A percentile compares a stretch with the other conserved stretches of the same genome.
Conservation (phyloP, 2,113 vertebrate species). For the Calyptommatus sinebrachiatus region DNA sequence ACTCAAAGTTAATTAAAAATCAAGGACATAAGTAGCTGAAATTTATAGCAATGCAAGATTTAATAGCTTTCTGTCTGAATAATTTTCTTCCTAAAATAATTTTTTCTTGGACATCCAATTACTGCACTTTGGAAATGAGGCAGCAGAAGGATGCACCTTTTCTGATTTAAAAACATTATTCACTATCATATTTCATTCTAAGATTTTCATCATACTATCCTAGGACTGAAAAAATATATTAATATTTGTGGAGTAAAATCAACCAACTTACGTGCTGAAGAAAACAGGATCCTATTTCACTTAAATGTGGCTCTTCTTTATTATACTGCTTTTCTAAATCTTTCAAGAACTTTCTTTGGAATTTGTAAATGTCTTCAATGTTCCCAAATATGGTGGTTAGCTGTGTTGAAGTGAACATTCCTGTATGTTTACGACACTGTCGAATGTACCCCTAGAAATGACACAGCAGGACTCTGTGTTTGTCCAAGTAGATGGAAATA, state of each 20-base stretch:
- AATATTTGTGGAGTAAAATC: neutral
- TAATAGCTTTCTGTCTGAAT: neutral
- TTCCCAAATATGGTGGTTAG: slow-evolving; percentile 95
- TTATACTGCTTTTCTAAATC: slow-evolving; percentile 95
- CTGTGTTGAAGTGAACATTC: slow-evolving; percentile 90
- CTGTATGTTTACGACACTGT: slow-evolving; percentile 91
- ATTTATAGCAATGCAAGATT: neutral
- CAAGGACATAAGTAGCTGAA: neutral
- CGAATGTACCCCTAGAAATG: slow-evolving; percentile 89
- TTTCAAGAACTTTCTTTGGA: slow-evolving; percentile 92
- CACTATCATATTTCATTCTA: neutral
- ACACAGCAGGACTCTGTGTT: slow-evolving; percentile 2
- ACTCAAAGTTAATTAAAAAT: too few relatives aligned
- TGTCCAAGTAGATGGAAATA: neutral
- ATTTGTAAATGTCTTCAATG: slow-evolving; percentile 97
- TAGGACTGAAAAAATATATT: neutral
- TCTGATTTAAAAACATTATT: slow-evolving; percentile 10
- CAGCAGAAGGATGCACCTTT: neutral
- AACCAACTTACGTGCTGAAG: slow-evolving; percentile 83
- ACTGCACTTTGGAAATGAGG: neutral
- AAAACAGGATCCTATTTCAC: slow-evolving; percentile 95
- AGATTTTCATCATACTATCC: slow-evolving; percentile 5
- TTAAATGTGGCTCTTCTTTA: slow-evolving; percentile 90
- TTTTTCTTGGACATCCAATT: neutral
- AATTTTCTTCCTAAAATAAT: neutral